Conservation (phyloP, 2,888 invertebrate species). For the Troglohyphantes excavatus region DNA sequence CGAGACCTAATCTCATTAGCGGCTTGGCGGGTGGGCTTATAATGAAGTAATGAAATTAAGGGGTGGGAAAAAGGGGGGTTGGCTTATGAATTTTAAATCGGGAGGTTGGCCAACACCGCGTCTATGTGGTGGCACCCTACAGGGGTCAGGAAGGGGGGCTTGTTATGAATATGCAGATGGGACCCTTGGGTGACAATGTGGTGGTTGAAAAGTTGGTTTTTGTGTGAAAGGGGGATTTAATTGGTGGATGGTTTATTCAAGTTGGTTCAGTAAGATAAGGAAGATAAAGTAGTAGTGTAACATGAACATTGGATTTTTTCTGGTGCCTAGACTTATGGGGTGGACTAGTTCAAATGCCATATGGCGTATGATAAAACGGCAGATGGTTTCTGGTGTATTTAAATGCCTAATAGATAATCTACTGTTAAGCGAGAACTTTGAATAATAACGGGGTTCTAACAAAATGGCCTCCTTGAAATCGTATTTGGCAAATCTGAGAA, state of each 20-base stretch:
- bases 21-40: slow-evolving; percentile 22
- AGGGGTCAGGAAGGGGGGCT: slow-evolving; percentile 3
- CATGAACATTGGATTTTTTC: background rate
- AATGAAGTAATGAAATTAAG: slow-evolving; percentile 76
- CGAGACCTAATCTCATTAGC: slow-evolving; percentile 71
- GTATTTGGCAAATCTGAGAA: too few relatives aligned
- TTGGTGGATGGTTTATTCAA: too few relatives aligned
- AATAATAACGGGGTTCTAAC: too few relatives aligned
- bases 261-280: too few relatives aligned
- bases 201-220: too few relatives aligned
- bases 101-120: slow-evolving; percentile 18
- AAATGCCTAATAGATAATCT: too few relatives aligned
- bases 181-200: slow-evolving; percentile 66
- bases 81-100: slow-evolving; percentile 77
- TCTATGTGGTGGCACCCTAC: slow-evolving; percentile 6
- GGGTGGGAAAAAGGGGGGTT: slow-evolving; percentile 7
- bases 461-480: too few relatives aligned
- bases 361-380: too few relatives aligned
- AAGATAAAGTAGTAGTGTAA: background rate
- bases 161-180: slow-evolving; percentile 72
- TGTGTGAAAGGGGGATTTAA: background rate
- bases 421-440: too few relatives aligned
- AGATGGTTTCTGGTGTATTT: too few relatives aligned
- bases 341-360: too few relatives aligned
- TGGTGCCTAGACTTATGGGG: background rate